Conservation (phyloP, 2,888 invertebrate genomes). For the Euplexia lucipara region DNA sequence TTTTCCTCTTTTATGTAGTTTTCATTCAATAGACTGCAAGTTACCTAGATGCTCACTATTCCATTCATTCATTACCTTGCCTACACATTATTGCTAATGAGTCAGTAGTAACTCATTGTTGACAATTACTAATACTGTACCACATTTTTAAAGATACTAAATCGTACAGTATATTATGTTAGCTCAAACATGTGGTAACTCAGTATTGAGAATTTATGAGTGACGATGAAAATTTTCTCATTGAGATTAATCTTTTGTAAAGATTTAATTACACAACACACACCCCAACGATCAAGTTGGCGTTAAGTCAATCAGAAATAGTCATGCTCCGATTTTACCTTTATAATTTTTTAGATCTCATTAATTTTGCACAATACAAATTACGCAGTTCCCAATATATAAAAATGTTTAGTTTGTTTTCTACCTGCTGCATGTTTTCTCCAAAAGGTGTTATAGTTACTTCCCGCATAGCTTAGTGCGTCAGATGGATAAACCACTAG, state of each 20-base stretch:
- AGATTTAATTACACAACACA: conserved; percentile 2
- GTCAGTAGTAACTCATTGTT: conserved; percentile 4
- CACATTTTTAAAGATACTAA: neutral
- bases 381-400: neutral
- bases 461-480: neutral
- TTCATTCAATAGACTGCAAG: neutral
- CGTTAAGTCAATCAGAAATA: neutral
- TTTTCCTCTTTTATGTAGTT: neutral
- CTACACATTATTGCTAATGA: conserved; percentile 16
- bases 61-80: neutral
- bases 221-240: conserved; percentile 1
- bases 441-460: neutral
- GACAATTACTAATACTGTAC: conserved; percentile 17
- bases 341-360: too few relatives aligned
- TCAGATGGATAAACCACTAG: neutral
- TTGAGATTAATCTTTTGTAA: neutral
- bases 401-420: neutral
- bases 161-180: neutral
- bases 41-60: neutral
- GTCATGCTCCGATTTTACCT: too few relatives aligned
- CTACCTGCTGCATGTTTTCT: neutral
- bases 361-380: neutral
- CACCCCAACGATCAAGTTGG: too few relatives aligned
- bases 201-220: neutral
- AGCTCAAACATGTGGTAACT: neutral